phyloP scores from a whole-genome alignment of 2,113 vertebrate species.

The Egretta garzetta region DNA sequence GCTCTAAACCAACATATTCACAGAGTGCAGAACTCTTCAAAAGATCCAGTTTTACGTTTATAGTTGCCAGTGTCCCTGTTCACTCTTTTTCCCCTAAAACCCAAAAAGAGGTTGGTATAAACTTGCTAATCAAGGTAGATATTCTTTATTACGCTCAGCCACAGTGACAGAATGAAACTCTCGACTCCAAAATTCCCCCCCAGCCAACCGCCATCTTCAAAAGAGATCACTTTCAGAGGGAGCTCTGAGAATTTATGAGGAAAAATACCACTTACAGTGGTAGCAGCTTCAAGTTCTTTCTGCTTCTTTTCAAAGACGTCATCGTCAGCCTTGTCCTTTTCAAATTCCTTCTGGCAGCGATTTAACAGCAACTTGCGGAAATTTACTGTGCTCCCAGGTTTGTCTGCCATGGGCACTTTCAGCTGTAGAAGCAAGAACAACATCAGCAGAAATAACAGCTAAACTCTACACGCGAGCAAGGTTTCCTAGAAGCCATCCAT shows the following conservation, averaged over 20 bases:
- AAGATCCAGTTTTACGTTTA: neutral
- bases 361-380: conserved; percentile 96
- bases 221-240: neutral
- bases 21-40: neutral
- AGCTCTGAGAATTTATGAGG: neutral
- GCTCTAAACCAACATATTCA: neutral
- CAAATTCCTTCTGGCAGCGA: conserved; percentile 98
- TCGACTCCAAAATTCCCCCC: neutral
- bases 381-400: conserved; percentile 91
- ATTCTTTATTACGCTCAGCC: neutral
- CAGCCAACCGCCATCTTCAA: neutral
- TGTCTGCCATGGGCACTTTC: conserved; percentile 94
- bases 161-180: neutral
- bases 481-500: neutral
- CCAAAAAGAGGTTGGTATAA: neutral
- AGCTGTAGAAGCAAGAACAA: conserved; percentile 75
- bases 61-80: neutral
- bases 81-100: neutral
- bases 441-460: neutral
- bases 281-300: conserved; percentile 93
- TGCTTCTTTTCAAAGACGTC: conserved; percentile 97
- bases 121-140: neutral
- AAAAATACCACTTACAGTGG: conserved; percentile 76
- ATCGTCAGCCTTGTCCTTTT: conserved; percentile 97
- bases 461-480: neutral